Conservation (phyloP, 2,888 invertebrate species). For the Arctia plantaginis region DNA sequence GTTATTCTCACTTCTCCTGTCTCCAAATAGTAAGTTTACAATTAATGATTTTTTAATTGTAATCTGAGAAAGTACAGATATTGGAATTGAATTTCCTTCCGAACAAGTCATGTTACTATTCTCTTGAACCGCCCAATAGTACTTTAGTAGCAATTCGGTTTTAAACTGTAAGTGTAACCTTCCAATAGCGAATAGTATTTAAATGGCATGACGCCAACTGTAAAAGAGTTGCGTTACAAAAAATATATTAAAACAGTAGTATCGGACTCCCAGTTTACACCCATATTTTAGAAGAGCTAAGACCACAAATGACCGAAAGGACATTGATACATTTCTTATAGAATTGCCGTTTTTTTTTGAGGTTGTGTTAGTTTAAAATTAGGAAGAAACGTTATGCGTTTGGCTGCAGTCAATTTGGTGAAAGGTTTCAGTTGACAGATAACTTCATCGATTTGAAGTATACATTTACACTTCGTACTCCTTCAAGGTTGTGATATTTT, state of each 20-base stretch:
- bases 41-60: background rate
- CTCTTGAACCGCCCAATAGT: background rate
- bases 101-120: background rate
- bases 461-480: too few species aligned
- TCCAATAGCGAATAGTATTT: conserved; percentile 2
- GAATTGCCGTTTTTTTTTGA: background rate
- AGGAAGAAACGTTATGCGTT: background rate
- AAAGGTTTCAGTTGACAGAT: too few species aligned
- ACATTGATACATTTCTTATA: background rate
- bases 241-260: conserved; percentile 4
- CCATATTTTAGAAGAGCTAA: background rate
- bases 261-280: background rate
- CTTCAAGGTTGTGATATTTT: too few species aligned
- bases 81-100: background rate
- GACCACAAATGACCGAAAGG: background rate
- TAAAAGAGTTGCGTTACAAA: conserved; percentile 5
- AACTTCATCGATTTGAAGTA: too few species aligned
- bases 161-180: conserved; percentile 9
- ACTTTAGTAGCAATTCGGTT: conserved; percentile 6
- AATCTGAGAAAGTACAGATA: background rate
- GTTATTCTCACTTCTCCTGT: too few species aligned
- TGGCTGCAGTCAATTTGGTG: background rate
- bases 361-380: background rate
- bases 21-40: background rate
- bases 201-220: conserved; percentile 10